A percentile compares a stretch with the other conserved stretches of the same genome.
Conservation (phyloP, 2,888 invertebrate genomes). For the Charanyca ferruginea region DNA sequence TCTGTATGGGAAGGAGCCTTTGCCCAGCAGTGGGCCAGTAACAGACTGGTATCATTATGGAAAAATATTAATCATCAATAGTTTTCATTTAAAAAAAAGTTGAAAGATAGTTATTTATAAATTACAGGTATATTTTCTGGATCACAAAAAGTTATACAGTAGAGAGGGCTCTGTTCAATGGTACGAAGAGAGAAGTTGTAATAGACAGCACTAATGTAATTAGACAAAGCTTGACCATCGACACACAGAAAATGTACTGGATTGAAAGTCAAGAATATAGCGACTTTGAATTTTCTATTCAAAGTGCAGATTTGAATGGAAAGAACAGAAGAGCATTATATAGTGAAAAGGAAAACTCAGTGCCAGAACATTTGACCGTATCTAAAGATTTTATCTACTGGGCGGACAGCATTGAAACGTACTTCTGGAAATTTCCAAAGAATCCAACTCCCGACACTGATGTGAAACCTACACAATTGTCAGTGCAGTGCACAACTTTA, state of each 20-base stretch:
- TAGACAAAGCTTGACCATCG: slow-evolving; percentile 93
- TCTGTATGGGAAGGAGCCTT: no score
- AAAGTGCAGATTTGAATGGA: slow-evolving; percentile 94
- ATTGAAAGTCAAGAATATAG: slow-evolving; percentile 92
- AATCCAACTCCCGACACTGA: slow-evolving; percentile 50
- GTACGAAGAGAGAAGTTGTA: slow-evolving; percentile 91
- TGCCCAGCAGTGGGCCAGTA: no score
- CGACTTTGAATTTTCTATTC: slow-evolving; percentile 93
- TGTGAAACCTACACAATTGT: neutral
- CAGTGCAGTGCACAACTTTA: no score
- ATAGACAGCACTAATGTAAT: slow-evolving; percentile 92
- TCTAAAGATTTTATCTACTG: slow-evolving; percentile 94
- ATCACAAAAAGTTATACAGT: slow-evolving; percentile 94
- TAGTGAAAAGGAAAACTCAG: slow-evolving; percentile 89
- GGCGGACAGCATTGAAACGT: slow-evolving; percentile 92
- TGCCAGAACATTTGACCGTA: slow-evolving; percentile 93
- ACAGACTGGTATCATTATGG: no score
- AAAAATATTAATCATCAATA: no score
- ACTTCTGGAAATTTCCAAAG: slow-evolving; percentile 92
- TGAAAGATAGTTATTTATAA: no score
- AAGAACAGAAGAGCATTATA: slow-evolving; percentile 90
- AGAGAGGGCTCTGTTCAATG: slow-evolving; percentile 94
- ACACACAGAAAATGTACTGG: slow-evolving; percentile 94
- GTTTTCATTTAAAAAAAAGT: no score
- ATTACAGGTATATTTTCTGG: slow-evolving; percentile 95